Evolutionary conservation across 2,888 invertebrate genomes (phyloP), one percentile per base, ranked within the genome.

Genomic region (Hesperia comma): DNA sequence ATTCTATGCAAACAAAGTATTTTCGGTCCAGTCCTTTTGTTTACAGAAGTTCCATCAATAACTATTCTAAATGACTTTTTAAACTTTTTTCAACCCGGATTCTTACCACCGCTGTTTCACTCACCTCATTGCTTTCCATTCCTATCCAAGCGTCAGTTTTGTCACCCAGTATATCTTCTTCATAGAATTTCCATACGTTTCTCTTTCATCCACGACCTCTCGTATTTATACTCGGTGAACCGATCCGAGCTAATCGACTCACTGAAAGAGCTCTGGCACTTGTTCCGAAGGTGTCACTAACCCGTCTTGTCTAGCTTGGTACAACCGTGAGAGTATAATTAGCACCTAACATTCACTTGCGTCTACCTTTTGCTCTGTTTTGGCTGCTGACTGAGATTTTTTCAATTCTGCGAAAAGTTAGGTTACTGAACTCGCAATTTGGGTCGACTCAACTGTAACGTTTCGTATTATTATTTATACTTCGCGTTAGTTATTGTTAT

Each of bases 271-370:
- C 19, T 40, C 61, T 61, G 51, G 61, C 61, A 61, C 19, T 14
- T 3, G 26, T 53, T 49, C 40, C 40, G 21, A 32, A 7, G 17
- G 49, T 49, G 83, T 81, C 79, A 81, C 77, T 81, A 80, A 80
- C 78, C 75, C 77, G 77, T 73, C 75, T 53, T 54, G 63, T 69
- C 67, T 73, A 68, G 71, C 61, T 67, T 43, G 60, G 64, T 63
- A 61, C 68, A 19, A 43, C 63, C 73, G 71, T 73, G 74, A 70
- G 63, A 10, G 49, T 73, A 73, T 69, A 74, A 73, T 74, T 73
- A 72, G 69, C 73, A 72, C 72, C 67, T 69, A 69, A 70, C 71
- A 63, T 67, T 67, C 69, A 68, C 71, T 70, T 3, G n/a, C 33
- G 57, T 62, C 57, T 63, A 46, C 49, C 56, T 49, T 49, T 63